phyloP scores from a whole-genome alignment of 2,797 vertebrate genomes.

The Sarcophilus harrisii region DNA sequence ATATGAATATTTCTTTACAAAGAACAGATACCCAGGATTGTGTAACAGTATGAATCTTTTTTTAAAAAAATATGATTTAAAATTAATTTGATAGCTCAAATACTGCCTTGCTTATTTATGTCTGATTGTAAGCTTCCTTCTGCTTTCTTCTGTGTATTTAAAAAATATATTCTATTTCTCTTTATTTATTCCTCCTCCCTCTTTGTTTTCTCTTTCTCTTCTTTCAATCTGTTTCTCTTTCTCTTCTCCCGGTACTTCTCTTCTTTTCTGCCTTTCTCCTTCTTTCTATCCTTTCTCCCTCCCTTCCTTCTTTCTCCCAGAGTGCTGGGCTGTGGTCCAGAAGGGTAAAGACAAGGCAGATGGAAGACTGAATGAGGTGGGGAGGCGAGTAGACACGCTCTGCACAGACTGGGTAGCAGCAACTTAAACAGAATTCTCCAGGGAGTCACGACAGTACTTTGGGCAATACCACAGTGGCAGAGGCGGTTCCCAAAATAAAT shows the following conservation, averaged over 20 bases:
- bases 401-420: background rate
- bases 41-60: background rate
- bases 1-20: background rate
- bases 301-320: background rate
- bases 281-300: background rate
- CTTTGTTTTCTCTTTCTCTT: background rate
- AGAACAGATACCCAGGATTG: background rate
- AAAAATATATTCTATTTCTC: background rate
- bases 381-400: background rate
- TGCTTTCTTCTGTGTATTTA: background rate
- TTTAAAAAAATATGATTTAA: background rate
- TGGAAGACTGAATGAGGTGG: background rate
- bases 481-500: background rate
- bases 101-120: background rate
- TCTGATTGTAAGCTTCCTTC: background rate
- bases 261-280: background rate
- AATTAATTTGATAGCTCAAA: background rate
- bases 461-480: background rate
- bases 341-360: background rate
- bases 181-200: background rate
- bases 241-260: accelerated
- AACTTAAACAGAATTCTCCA: background rate
- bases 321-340: background rate
- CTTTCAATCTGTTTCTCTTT: background rate
- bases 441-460: background rate